Evolutionary conservation across 1,140 invertebrate species (phyloP), one percentile per base, ranked within the genome.

Genomic region (Platyscapa corneri): DNA sequence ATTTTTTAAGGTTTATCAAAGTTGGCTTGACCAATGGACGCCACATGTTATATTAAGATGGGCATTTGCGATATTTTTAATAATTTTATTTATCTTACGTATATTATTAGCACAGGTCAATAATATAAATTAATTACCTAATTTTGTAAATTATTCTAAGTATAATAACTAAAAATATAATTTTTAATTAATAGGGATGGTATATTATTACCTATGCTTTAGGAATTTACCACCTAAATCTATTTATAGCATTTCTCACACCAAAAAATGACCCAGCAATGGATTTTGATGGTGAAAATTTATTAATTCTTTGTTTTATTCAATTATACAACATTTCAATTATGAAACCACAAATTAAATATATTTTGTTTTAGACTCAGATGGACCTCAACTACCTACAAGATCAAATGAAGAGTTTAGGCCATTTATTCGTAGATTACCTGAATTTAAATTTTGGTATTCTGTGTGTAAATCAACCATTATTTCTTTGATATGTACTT

Each of bases 391-490:
- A 90, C 95, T 99, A 89, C 99, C 99, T 46, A 99, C 98, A 30
- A 96, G 96, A 92, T 96, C 96, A 42, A 98, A 97, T 91, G 99
- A 99, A 94, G 99, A 99, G 93, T 99, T 99, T 92, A 95, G 98
- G 89, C 99, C 99, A 72, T 99, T 99, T 91, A 99, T 99, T 91
- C 95, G 99, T 88, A 95, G 99, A 89, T 94, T 99, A 91, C 99
- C 99, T 49, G 99, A 99, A 95, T 99, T 99, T 92, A 99, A 99
- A 94, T 99, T 99, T 94, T 99, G 99, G 99, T 96, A 99, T 90
- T 99, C 98, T 88, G 97, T 99, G 75, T 97, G 97, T 64, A 99
- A 98, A 92, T 98, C 98, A 76, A 99, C 98, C n/a, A 79, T 98
- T 3, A 95, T 99, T 88, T 98, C 97, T 46, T 95, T 98, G 89